These are phyloP conservation scores for Lysandra coridon DNA, from an alignment of 2,888 invertebrate species.

Conservation along the genomic window DNA sequence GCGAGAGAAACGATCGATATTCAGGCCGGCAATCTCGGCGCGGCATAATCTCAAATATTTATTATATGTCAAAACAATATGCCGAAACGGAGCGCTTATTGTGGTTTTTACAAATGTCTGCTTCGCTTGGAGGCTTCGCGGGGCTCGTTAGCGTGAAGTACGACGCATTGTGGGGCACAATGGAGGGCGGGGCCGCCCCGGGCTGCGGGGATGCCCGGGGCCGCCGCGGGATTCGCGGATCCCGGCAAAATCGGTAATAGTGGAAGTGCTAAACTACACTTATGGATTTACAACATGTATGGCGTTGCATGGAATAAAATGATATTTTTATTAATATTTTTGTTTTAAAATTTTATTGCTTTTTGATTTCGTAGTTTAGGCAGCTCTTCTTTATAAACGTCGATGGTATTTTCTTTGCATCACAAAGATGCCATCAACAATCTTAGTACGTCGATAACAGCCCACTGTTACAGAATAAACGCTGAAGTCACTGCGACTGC, in stretches of 20 bases:
- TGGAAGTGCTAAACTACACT: conserved; percentile 32
- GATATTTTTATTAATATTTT: not conserved
- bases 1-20: conserved; percentile 65
- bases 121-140: conserved; percentile 56
- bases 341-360: too few species aligned
- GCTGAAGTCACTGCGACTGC: too few species aligned
- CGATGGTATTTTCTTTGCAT: not conserved
- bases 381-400: not conserved
- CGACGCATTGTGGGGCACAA: conserved; percentile 76
- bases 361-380: too few species aligned
- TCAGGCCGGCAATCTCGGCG: conserved; percentile 65
- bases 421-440: not conserved
- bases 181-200: conserved; percentile 67
- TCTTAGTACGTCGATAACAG: not conserved
- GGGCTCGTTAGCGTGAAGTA: conserved; percentile 79
- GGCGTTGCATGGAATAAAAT: not conserved
- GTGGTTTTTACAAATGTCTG: conserved; percentile 79
- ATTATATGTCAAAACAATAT: conserved; percentile 81
- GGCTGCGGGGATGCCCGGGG: conserved; percentile 50
- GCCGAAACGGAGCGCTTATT: conserved; percentile 78
- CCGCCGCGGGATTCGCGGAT: conserved; percentile 55
- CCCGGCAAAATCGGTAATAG: conserved; percentile 68
- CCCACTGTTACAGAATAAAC: not conserved
- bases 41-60: conserved; percentile 77
- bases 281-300: not conserved